A percentile compares a stretch with the other conserved stretches of the same genome.
phyloP scores from a whole-genome alignment of 2,797 vertebrate species.

The Rhinoraja longicauda region DNA sequence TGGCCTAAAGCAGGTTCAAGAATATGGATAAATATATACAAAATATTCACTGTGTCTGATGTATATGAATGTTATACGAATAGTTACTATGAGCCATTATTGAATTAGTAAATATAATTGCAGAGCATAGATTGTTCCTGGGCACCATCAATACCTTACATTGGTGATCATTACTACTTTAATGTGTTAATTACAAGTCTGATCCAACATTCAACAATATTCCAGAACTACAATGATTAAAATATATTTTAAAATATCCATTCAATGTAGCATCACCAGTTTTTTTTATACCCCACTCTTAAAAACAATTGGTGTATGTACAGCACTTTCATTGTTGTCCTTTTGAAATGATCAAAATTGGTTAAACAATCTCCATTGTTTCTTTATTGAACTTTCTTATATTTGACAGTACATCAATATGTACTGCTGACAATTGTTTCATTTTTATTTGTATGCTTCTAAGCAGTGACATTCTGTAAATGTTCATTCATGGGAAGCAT shows the following conservation, averaged over 20 bases:
- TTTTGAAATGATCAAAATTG: background rate
- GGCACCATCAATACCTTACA: background rate
- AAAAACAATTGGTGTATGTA: background rate
- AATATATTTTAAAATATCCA: background rate
- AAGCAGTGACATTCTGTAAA: background rate
- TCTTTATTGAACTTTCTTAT: background rate
- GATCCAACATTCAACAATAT: background rate
- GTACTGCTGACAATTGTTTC: background rate
- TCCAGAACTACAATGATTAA: background rate
- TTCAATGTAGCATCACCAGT: background rate
- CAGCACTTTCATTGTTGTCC: no score
- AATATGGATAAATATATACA: no score
- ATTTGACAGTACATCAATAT: background rate
- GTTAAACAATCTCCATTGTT: background rate
- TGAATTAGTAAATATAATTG: background rate
- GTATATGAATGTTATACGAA: background rate
- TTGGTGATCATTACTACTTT: background rate
- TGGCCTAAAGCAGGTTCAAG: background rate
- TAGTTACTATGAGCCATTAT: background rate
- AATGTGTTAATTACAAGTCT: background rate
- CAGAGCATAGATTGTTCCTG: background rate
- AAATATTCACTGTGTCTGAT: background rate
- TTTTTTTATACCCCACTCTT: background rate
- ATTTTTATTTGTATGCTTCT: background rate
- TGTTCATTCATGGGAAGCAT: background rate